These are phyloP conservation scores for Rhincodon typus DNA, from an alignment of 2,797 vertebrate genomes.

Conservation along the genomic window DNA sequence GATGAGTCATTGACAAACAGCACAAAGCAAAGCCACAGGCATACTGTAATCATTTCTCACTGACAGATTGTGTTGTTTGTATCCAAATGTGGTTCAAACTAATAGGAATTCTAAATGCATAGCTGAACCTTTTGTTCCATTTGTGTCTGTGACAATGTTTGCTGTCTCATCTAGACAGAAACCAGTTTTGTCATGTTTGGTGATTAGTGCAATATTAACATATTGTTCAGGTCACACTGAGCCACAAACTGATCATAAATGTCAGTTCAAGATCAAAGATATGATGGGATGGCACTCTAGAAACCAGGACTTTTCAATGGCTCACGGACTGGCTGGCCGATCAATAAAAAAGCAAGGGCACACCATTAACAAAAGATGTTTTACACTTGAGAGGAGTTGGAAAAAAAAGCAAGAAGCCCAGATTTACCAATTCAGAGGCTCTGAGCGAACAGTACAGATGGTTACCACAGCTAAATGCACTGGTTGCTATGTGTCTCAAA, in stretches of 20 bases:
- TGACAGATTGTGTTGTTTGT: background rate
- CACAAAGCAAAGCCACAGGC: background rate
- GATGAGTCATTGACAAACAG: background rate
- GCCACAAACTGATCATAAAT: background rate
- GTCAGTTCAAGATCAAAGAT: conserved; percentile 4
- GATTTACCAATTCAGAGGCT: background rate
- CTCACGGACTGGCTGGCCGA: background rate
- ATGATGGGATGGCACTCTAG: background rate
- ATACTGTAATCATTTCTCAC: background rate
- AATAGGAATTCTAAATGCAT: background rate
- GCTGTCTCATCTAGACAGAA: background rate
- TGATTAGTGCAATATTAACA: conserved; percentile 4
- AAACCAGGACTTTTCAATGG: background rate
- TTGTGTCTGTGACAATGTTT: background rate
- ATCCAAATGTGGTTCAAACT: background rate
- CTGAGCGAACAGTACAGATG: background rate
- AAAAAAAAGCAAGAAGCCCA: background rate
- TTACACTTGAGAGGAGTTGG: background rate
- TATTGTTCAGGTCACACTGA: background rate
- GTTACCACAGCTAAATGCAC: background rate
- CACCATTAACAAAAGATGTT: background rate
- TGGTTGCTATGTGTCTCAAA: background rate
- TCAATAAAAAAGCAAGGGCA: background rate
- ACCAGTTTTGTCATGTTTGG: background rate
- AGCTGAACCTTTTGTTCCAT: background rate